phyloP scores from a whole-genome alignment of 1,140 invertebrate species.

The Phthorimaea operculella region DNA sequence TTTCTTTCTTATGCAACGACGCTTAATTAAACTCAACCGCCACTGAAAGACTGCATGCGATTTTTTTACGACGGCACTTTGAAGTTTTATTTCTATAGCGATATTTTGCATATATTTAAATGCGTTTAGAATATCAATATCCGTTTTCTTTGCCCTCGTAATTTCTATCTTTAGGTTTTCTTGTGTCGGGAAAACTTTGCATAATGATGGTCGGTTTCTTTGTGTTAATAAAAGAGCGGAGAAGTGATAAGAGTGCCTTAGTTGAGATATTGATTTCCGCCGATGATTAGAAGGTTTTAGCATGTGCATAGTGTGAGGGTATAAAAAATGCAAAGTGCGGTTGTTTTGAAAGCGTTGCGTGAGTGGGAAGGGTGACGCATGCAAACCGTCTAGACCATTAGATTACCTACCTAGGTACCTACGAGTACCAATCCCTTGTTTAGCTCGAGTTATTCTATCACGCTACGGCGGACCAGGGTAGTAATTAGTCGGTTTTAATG shows the following conservation, averaged over 20 bases:
- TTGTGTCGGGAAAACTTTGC: too few species aligned
- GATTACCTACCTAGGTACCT: conserved; percentile 15
- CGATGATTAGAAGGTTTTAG: not conserved
- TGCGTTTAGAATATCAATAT: too few species aligned
- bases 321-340: conserved; percentile 29
- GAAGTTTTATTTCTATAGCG: not conserved
- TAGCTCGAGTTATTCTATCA: too few species aligned
- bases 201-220: too few species aligned
- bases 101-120: not conserved
- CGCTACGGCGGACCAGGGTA: too few species aligned
- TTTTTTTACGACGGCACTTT: not conserved
- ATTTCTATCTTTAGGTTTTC: too few species aligned
- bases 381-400: conserved; percentile 46
- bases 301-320: not conserved
- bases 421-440: too few species aligned
- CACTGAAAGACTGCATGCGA: not conserved
- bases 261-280: not conserved
- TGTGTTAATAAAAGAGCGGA: too few species aligned
- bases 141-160: too few species aligned
- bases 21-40: not conserved
- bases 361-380: conserved; percentile 50
- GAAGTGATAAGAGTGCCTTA: too few species aligned
- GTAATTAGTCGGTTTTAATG: too few species aligned
- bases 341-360: conserved; percentile 54
- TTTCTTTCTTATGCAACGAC: conserved; percentile 2